These are phyloP conservation scores for Augochlora pura DNA, from an alignment of 1,140 invertebrate species.

Conservation along the genomic window DNA sequence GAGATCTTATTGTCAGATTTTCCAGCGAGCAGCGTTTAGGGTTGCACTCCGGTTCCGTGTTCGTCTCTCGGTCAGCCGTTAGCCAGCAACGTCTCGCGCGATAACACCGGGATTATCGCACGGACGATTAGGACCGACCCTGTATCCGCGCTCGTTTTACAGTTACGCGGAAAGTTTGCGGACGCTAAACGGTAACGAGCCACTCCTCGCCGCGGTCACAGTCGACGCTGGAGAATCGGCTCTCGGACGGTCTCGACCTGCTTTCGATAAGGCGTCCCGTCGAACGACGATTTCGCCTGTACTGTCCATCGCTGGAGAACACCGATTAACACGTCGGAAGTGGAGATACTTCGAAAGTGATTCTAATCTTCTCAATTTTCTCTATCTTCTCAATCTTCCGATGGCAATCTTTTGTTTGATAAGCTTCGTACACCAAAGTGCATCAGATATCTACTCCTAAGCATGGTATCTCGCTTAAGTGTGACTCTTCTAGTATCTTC, in stretches of 20 bases:
- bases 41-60: too few relatives aligned
- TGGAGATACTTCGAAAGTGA: too few relatives aligned
- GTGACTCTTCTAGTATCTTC: too few relatives aligned
- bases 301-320: not conserved
- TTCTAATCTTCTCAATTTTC: not conserved
- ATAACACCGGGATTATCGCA: conserved; percentile 21
- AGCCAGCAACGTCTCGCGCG: conserved; percentile 6
- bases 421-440: too few relatives aligned
- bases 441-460: too few relatives aligned
- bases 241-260: not conserved
- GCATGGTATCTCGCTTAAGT: too few relatives aligned
- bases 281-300: not conserved
- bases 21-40: too few relatives aligned
- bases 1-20: too few relatives aligned
- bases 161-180: conserved; percentile 17
- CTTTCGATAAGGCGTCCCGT: not conserved
- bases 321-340: not conserved
- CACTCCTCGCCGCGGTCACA: not conserved
- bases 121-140: not conserved
- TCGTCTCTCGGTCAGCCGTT: not conserved
- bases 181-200: not conserved
- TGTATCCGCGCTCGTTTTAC: conserved; percentile 2
- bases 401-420: too few relatives aligned
- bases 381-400: too few relatives aligned
- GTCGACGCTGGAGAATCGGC: too few relatives aligned